Evolutionary conservation across 2,888 invertebrate species (phyloP), one percentile per base, ranked within the genome.

Genomic region (Coenonympha glycerion): DNA sequence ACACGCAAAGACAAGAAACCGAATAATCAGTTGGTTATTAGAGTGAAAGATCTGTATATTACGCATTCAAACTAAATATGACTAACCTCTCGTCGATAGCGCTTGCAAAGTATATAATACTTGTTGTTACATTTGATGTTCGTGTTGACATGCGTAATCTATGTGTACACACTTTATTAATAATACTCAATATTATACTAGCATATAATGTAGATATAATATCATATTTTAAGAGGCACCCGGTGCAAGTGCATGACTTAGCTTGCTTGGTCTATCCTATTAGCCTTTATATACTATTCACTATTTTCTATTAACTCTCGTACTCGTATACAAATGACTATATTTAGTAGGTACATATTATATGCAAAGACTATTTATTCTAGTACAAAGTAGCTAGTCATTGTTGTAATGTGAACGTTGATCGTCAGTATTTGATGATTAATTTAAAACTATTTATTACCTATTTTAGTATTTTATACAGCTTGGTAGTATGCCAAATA

Each of bases 1-100:
- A 75, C 87, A 87, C 71, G 84, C 81, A 71, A 88, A 87, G 73
- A 87, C 87, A 79, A 87, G 88, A 77, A 86, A 87, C 78, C 85
- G 87, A 75, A 87, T 88, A 63, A 87, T 88, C 81, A 88, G 88
- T 87, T 88, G 88, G 88, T 86, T 88, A 66, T 81, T 87, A 80
- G 87, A 88, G 76, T 88, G 74, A 81, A 71, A 75, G 64, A 75
- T 72, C 68, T 75, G 71, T 79, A 39, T 36, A 44, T 36, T 6
- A 44, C 44, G 30, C 44, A 47, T 47, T 40, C 44, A 45, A 34
- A 44, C 22, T 21, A 40, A 33, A 53, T 69, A 67, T 71, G 68
- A 78, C 83, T 82, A 81, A 82, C 83, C 37, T 37, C 9, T 28
- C 28, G 71, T 64, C 63, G 57, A 56, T 79, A 79, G 75, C 74